Base-by-base conservation (phyloP, 2,797 vertebrate species). In the Lagothrix lagotricha region DNA sequence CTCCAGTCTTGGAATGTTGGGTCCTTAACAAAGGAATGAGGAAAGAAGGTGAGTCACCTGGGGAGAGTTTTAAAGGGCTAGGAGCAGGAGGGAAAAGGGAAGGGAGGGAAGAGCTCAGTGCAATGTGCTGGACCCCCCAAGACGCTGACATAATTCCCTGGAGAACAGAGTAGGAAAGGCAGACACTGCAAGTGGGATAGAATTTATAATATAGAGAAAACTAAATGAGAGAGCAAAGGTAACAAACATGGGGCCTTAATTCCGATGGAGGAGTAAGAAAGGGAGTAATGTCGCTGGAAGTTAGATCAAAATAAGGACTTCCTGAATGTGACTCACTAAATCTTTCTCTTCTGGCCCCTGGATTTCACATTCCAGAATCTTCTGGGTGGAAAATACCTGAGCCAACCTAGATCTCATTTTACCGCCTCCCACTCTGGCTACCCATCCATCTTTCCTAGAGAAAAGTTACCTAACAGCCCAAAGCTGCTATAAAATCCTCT, bases 41-140 rank as follows among this genome's bases (percentile, higher is more conserved):
- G 98, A 98, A 98, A 91, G 93, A 98, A 98, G 96, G 97, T 97
- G 97, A 97, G 96, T 97, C 97, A 98, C 97, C 97, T 97, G 96
- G 95, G 82, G 92, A 96, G 81, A 90, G 52, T 92, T 72, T 97
- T 98, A 98, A 98, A 97, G 96, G 95, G 95, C 94, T 87, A 84
- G 64, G 50, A 96, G 48, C 85, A 7, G 28, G 77, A 75, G 26
- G 20, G 64, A 67, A 39, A 75, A 90, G 44, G n/a, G 20, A 93
- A 20, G 20, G 15, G 24, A 75, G 46, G 26, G 46, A 46, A 39
- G 36, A 64, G 30, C 17, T 88, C 50, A 2, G 2, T 30, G 8
- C 15, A 91, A 57, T 61, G 15, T 46, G 90, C 33, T 73, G 58
- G 48, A 30, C 81, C 54, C 39, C 39, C n/a, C 20, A 33, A 79